Percentiles rank a stretch among this genome's conserved stretches.
Conservation (phyloP, 1,140 invertebrate genomes). For the Pseudomyrmex dendroicus region DNA sequence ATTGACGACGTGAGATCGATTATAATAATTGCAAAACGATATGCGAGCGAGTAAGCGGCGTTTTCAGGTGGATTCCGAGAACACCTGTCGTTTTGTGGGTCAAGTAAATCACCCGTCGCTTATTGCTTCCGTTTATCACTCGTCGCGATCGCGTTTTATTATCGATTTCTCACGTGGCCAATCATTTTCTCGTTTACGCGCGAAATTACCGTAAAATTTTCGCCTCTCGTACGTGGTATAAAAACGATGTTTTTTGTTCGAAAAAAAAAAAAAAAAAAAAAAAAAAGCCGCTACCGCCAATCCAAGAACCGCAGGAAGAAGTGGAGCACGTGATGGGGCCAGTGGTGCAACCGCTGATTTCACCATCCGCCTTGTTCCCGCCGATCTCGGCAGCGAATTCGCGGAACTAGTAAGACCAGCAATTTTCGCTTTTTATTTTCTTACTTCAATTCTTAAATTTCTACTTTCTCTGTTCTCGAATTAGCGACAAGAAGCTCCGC, state of each 20-base stretch:
- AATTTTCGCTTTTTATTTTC: slow-evolving; percentile 14
- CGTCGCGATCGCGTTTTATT: not conserved
- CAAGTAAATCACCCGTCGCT: not conserved
- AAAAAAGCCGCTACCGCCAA: slow-evolving; percentile 75
- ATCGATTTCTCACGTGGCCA: slow-evolving; percentile 5
- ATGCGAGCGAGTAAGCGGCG: no score
- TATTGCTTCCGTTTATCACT: not conserved
- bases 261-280: not conserved
- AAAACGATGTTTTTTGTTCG: not conserved
- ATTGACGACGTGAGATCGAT: not conserved
- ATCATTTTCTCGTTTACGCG: not conserved
- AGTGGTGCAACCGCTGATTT: slow-evolving; percentile 77
- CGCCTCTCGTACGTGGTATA: not conserved
- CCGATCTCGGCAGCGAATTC: slow-evolving; percentile 72
- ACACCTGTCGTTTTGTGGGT: not conserved
- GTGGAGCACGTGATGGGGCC: slow-evolving; percentile 78
- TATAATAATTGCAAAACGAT: slow-evolving; percentile 5
- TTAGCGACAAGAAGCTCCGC: slow-evolving; percentile 64
- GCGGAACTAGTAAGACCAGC: slow-evolving; percentile 67
- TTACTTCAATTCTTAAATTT: not conserved
- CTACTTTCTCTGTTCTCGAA: slow-evolving; percentile 31
- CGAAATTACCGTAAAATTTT: not conserved
- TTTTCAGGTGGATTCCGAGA: slow-evolving; percentile 11
- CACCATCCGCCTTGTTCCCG: slow-evolving; percentile 78
- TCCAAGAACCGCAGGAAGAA: slow-evolving; percentile 78